Conservation (phyloP, 2,888 invertebrate species). For the Helobdella robusta region DNA sequence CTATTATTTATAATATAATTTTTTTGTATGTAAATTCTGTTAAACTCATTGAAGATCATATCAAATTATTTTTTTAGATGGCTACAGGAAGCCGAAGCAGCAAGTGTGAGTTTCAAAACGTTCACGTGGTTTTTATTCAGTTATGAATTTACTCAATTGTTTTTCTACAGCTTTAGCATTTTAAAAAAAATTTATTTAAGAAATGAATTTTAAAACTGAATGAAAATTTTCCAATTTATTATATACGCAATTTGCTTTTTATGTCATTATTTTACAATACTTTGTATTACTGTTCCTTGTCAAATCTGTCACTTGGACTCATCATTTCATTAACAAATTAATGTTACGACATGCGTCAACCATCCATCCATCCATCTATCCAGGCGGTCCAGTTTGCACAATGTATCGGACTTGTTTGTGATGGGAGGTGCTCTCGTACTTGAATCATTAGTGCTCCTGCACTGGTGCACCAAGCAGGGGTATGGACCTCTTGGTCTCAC, state of each 20-base stretch:
- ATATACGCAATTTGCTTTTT: too few species aligned
- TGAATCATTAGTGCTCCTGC: conserved; percentile 79
- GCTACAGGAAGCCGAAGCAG: conserved; percentile 42
- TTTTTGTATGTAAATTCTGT: not conserved
- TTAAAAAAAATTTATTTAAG: not conserved
- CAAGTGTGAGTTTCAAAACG: conserved; percentile 40
- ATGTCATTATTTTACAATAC: too few species aligned
- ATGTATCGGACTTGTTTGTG: conserved; percentile 93
- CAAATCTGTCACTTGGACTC: not conserved
- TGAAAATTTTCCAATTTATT: too few species aligned
- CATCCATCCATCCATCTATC: conserved; percentile 28
- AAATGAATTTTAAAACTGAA: too few species aligned
- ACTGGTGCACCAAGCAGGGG: conserved; percentile 85
- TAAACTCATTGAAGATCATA: not conserved
- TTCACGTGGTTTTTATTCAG: not conserved
- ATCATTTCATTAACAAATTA: not conserved
- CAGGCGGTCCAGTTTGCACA: conserved; percentile 78
- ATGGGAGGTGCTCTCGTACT: conserved; percentile 95
- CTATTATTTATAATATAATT: not conserved
- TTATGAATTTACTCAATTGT: not conserved
- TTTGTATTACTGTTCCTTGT: not conserved
- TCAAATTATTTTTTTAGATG: conserved; percentile 28
- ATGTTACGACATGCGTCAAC: not conserved
- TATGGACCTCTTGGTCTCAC: conserved; percentile 83
- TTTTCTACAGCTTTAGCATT: not conserved